phyloP scores from a whole-genome alignment of 1,140 invertebrate species.

The Sitobion miscanthi region DNA sequence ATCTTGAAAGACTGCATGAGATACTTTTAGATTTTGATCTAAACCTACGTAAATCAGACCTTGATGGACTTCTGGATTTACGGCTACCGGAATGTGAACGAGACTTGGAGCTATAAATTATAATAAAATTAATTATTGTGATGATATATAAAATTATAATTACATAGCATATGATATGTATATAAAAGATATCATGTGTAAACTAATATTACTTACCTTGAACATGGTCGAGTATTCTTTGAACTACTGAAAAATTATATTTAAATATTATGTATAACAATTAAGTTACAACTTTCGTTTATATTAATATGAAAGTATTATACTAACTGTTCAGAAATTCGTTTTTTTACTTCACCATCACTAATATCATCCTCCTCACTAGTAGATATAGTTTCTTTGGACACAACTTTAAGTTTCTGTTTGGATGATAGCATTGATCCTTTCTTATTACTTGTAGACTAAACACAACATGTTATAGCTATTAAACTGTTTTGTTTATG shows the following conservation, averaged over 20 bases:
- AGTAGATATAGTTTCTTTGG: constrained; percentile 94
- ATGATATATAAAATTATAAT: not conserved
- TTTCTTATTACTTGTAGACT: not conserved
- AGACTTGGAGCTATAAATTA: constrained; percentile 60
- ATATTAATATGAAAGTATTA: constrained; percentile 36
- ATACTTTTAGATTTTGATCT: constrained; percentile 60
- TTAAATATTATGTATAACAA: not conserved
- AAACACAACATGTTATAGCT: not conserved
- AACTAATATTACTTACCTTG: constrained; percentile 59
- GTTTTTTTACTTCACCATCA: constrained; percentile 66
- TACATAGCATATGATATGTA: not conserved
- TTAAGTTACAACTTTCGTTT: not conserved
- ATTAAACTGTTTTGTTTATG: not conserved
- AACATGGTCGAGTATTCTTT: constrained; percentile 35
- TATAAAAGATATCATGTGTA: not conserved
- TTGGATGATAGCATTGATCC: constrained; percentile 68
- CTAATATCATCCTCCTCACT: constrained; percentile 92
- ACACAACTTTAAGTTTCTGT: constrained; percentile 86
- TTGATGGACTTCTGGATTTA: constrained; percentile 43
- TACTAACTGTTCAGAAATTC: constrained; percentile 68
- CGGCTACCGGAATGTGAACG: constrained; percentile 59
- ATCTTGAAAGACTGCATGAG: constrained; percentile 58
- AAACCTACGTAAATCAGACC: constrained; percentile 59
- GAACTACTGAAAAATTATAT: constrained; percentile 41
- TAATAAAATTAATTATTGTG: constrained; percentile 15